Evolutionary conservation across 2,797 vertebrate species (phyloP).

Genomic region (Oryzias dopingdopingensis): DNA sequence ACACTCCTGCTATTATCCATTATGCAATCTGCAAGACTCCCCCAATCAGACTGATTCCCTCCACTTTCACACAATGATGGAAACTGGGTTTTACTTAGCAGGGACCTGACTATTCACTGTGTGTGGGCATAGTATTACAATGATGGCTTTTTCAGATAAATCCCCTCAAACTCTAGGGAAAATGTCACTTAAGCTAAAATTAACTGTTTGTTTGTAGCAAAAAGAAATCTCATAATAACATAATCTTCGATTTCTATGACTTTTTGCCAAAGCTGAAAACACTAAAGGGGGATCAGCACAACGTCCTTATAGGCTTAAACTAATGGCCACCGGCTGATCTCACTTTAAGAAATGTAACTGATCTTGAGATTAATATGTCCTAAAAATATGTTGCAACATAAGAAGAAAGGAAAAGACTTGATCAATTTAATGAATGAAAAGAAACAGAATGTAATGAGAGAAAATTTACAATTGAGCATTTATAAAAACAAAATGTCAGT

Average conservation of each 20-base stretch:
- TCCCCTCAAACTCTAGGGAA: conserved; percentile 24
- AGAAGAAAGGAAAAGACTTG: too few relatives aligned
- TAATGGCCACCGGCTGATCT: conserved; percentile 32
- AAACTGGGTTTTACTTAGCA: conserved; percentile 66
- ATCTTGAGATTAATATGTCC: conserved; percentile 24
- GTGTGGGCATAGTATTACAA: conserved; percentile 57
- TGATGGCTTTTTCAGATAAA: conserved; percentile 53
- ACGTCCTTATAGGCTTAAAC: conserved; percentile 20
- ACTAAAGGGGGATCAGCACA: conserved; percentile 20
- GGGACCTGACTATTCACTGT: conserved; percentile 48
- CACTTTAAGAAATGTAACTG: conserved; percentile 37
- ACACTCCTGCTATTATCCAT: conserved; percentile 17
- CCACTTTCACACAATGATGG: conserved; percentile 48
- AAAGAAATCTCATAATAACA: not conserved
- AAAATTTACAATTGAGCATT: not conserved
- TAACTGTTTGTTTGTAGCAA: conserved; percentile 1
- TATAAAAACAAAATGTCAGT: too few relatives aligned
- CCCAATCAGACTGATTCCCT: conserved; percentile 15
- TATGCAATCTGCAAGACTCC: conserved; percentile 19
- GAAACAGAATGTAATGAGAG: conserved; percentile 12
- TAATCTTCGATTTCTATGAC: conserved; percentile 4
- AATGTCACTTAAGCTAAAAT: conserved; percentile 5
- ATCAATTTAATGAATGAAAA: conserved; percentile 16
- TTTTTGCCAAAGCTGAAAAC: conserved; percentile 16
- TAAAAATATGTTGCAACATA: conserved; percentile 12